Evolutionary conservation across 2,113 vertebrate species (phyloP), one percentile per base, ranked within the genome.

Genomic region (Ictidomys tridecemlineatus): DNA sequence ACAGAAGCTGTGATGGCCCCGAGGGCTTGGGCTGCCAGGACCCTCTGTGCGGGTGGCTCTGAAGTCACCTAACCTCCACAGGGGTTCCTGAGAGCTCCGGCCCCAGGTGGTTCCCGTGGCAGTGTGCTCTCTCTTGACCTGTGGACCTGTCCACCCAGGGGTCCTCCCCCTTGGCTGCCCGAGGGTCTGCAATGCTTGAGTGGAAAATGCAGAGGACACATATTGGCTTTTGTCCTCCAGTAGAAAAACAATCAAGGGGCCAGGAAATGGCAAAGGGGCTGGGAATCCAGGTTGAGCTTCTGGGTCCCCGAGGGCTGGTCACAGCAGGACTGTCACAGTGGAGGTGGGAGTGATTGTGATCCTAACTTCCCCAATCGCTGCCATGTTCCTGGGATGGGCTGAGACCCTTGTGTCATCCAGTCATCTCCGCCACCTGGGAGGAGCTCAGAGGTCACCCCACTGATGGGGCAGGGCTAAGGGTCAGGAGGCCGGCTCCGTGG

Each of bases 401-500:
- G 16, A 91, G 56, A n/a, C 0, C 28, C 18, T 51, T 8, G 13
- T 26, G 5, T 39, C 65, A 20, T 11, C 4, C 32, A 11, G 0
- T 20, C 5, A 2, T 16, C 9, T 0, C 28, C 13, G 8, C 17
- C 14, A 14, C 37, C 37, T 45, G 37, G 37, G 63, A 5, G 70
- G 69, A 16, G 14, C 42, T 28, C 8, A n/a, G 4, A 10, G 5
- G 22, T 16, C 45, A 39, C 0, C 51, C 83, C 48, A 1, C 14
- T 45, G 45, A 45, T 69, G 20, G 79, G 28, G 84, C n/a, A 32
- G 12, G 91, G 80, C 37, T n/a, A 84, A 70, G 72, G 8, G 56
- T 91, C 39, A 1, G 34, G 22, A 22, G 14, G 9, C 39, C 0
- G 1, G 56, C 14, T 45, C n/a, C 7, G 3, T 0, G 0, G 20